Base-by-base conservation (phyloP, 1,140 invertebrate genomes). In the Liolophura sinensis region DNA sequence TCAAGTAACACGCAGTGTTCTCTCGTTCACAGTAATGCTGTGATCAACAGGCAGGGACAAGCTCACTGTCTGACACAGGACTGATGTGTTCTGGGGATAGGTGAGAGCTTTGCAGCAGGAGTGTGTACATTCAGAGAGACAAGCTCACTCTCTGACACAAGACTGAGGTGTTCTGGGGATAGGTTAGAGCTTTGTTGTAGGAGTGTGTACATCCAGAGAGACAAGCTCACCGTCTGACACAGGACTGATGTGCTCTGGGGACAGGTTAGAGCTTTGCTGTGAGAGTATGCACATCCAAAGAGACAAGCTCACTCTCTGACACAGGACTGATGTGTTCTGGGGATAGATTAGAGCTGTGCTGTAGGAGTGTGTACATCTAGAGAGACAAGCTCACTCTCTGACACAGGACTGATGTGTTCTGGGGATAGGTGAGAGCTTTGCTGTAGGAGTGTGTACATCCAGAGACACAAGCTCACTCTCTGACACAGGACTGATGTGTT, bases 31-130 rank as follows among this genome's bases (percentile, higher is more conserved):
- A n/a, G n/a, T n/a, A n/a, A n/a, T n/a, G n/a, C n/a, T n/a, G n/a
- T n/a, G n/a, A n/a, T n/a, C n/a, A n/a, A n/a, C n/a, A n/a, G n/a
- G n/a, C 47, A 20, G 31, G 31, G 16, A 0, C 11, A 15, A 15
- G 16, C 0, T 31, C 20, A 15, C 9, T 60, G 22, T 15, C 9
- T 15, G 47, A 31, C 20, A 3, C 15, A 61, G 22, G 40, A 20
- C 27, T 56, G 27, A 58, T 52, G 57, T 25, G 58, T 31, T 62
- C 31, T 27, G 14, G 14, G 24, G 60, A 18, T 64, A 46, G 62
- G 77, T 75, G 40, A 77, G 74, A 62, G 70, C 77, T 60, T 75
- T 75, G n/a, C 77, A 77, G 67, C 63, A 71, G 1, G n/a, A 77
- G 55, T 72, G 74, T 25, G 62, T 71, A 27, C 67, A 72, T 40